phyloP scores from a whole-genome alignment of 1,140 invertebrate genomes.

The Semibalanus balanoides region DNA sequence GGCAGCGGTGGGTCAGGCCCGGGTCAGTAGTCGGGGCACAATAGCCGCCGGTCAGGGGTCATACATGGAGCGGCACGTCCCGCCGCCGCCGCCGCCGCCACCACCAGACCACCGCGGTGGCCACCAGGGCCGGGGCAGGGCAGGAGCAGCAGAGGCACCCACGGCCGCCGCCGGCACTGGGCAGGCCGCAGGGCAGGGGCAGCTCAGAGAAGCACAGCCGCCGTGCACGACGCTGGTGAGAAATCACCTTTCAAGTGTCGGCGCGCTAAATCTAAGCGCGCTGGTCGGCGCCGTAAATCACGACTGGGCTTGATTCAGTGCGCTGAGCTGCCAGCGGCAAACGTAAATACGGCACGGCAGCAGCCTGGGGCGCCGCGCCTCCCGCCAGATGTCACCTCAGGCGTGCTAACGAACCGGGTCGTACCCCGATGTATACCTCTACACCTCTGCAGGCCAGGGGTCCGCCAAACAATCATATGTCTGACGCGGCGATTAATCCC shows the following conservation, averaged over 20 bases:
- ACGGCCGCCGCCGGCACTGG: no score
- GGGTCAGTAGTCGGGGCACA: background rate
- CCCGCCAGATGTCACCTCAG: no score
- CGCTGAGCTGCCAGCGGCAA: background rate
- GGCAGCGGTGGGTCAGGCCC: background rate
- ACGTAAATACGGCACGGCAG: background rate
- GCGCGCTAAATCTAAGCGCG: background rate
- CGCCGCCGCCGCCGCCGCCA: no score
- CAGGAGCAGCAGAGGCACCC: no score
- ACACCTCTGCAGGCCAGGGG: no score
- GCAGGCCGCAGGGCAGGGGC: no score
- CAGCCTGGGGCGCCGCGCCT: no score
- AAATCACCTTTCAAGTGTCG: slow-evolving; percentile 2
- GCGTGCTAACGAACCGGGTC: no score
- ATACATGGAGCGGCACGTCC: background rate
- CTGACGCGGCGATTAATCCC: no score
- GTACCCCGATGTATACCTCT: no score
- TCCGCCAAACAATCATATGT: no score
- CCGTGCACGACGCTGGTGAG: background rate
- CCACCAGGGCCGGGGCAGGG: background rate
- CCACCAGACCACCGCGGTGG: no score
- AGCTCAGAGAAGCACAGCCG: background rate
- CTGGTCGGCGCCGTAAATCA: background rate
- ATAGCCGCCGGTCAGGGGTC: background rate
- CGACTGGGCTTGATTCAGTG: background rate